Evolutionary conservation across 2,888 invertebrate species (phyloP).

Genomic region (Nephrotoma guestfalica): DNA sequence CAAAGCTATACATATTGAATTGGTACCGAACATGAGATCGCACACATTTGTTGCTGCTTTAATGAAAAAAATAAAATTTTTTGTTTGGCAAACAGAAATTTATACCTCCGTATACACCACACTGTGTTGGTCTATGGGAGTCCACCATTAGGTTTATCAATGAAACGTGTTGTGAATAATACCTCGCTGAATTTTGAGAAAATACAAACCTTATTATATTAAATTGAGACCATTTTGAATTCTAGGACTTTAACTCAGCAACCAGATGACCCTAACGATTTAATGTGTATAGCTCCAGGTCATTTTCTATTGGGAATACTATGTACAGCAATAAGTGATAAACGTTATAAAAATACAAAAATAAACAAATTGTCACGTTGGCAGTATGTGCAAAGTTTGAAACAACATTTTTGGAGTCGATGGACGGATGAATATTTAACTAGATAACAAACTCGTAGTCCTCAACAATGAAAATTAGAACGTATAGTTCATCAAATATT

Average conservation of each 20-base stretch:
- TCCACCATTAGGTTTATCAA: not conserved
- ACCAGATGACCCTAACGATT: not conserved
- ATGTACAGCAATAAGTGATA: not conserved
- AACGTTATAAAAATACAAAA: not conserved
- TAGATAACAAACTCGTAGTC: not conserved
- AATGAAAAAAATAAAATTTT: not conserved
- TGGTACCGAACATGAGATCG: not conserved
- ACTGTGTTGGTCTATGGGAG: not conserved
- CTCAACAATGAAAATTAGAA: not conserved
- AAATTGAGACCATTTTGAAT: not conserved
- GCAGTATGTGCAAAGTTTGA: not conserved
- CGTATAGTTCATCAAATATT: not conserved
- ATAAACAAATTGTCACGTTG: not conserved
- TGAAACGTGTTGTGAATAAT: not conserved
- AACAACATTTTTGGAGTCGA: not conserved
- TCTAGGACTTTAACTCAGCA: not conserved
- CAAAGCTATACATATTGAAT: not conserved
- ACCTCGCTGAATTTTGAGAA: not conserved
- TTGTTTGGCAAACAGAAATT: not conserved
- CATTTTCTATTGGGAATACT: conserved; percentile 17
- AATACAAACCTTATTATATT: not conserved
- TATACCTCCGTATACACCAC: not conserved
- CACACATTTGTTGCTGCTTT: not conserved
- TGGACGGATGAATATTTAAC: not conserved
- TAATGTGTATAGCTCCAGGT: conserved; percentile 4